phyloP scores from a whole-genome alignment of 1,140 invertebrate genomes.

The Panagrolaimus sp. region DNA sequence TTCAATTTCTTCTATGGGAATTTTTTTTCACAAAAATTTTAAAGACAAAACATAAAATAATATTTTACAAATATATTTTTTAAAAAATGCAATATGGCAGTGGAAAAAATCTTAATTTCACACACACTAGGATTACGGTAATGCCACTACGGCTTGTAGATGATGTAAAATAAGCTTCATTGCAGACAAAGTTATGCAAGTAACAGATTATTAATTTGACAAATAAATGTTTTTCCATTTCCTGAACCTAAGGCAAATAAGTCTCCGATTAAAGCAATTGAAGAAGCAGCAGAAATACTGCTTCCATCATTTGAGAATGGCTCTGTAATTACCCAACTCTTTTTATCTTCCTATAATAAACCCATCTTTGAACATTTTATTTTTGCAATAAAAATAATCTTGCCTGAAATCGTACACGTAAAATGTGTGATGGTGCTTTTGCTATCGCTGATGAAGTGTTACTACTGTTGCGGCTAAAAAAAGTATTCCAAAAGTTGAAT shows the following conservation, averaged over 20 bases:
- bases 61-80: too few species aligned
- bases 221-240: slow-evolving; percentile 6
- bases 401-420: slow-evolving; percentile 26
- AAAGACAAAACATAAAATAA: too few species aligned
- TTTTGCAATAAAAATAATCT: not conserved
- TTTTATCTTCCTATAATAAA: slow-evolving; percentile 17
- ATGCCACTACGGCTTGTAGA: too few species aligned
- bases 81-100: too few species aligned
- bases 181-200: not conserved
- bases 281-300: slow-evolving; percentile 3
- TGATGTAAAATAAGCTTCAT: too few species aligned
- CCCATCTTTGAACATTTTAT: slow-evolving; percentile 13
- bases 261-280: not conserved
- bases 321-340: slow-evolving; percentile 24
- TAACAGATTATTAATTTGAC: slow-evolving; percentile 10
- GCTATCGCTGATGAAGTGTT: not conserved
- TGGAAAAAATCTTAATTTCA: too few species aligned
- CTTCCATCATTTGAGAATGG: slow-evolving; percentile 24
- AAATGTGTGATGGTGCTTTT: slow-evolving; percentile 14
- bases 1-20: too few species aligned
- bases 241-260: not conserved
- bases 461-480: not conserved
- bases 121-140: too few species aligned
- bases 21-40: too few species aligned
- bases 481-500: not conserved